These are phyloP conservation scores for Anthoscopus minutus DNA, from an alignment of 2,113 vertebrate genomes.

Conservation along the genomic window DNA sequence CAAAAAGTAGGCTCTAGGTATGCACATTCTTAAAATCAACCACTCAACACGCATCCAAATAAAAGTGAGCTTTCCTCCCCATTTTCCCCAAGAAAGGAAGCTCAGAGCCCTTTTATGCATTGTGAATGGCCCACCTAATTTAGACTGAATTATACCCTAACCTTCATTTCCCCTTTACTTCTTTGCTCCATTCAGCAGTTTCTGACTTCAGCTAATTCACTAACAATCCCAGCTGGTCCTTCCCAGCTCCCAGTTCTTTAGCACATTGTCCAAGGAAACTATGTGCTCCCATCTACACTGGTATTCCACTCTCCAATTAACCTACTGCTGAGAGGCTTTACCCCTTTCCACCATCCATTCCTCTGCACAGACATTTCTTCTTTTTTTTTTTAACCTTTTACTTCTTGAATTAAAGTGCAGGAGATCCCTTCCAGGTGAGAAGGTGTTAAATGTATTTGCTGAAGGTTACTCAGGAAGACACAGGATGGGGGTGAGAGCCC, in stretches of 20 bases:
- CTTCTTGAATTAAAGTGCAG: constrained; percentile 40
- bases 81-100: constrained; percentile 84
- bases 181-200: constrained; percentile 80
- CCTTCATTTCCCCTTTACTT: constrained; percentile 82
- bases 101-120: constrained; percentile 81
- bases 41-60: constrained; percentile 72
- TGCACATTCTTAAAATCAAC: constrained; percentile 69
- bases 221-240: constrained; percentile 81
- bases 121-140: constrained; percentile 89
- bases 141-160: constrained; percentile 85
- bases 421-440: constrained; percentile 23
- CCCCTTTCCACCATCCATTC: constrained; percentile 73
- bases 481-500: background rate
- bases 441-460: background rate
- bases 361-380: constrained; percentile 24
- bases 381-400: constrained; percentile 58
- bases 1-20: constrained; percentile 82
- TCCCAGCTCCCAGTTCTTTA: constrained; percentile 72
- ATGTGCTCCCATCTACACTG: constrained; percentile 51
- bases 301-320: constrained; percentile 81
- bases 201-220: constrained; percentile 90
- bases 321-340: constrained; percentile 67
- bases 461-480: background rate
- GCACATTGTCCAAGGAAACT: constrained; percentile 71
- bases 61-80: constrained; percentile 88